These are phyloP conservation scores for Atractosteus spatula DNA, from an alignment of 2,113 vertebrate species.

Conservation along the genomic window DNA sequence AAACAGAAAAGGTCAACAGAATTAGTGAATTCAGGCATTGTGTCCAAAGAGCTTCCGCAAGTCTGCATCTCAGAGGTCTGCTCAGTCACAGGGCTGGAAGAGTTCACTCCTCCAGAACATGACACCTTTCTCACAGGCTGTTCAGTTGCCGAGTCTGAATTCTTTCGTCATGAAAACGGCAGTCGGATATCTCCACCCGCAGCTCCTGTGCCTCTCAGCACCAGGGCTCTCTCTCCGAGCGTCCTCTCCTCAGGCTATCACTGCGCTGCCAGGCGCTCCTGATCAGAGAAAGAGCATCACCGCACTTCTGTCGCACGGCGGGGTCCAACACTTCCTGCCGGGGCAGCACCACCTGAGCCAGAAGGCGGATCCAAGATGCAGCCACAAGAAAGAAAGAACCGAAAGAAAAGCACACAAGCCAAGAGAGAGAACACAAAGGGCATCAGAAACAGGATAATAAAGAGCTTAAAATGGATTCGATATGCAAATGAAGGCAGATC, in stretches of 20 bases:
- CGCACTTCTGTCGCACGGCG: constrained; percentile 73
- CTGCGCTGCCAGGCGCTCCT: constrained; percentile 89
- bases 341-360: constrained; percentile 58
- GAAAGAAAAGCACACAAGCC: not conserved
- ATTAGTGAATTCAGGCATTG: too few relatives aligned
- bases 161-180: too few relatives aligned
- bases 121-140: too few relatives aligned
- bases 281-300: constrained; percentile 85
- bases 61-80: too few relatives aligned
- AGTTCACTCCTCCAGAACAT: too few relatives aligned
- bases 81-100: too few relatives aligned
- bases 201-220: constrained; percentile 50
- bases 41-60: too few relatives aligned
- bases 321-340: constrained; percentile 47
- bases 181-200: not conserved
- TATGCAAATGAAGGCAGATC: too few relatives aligned
- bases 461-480: not conserved
- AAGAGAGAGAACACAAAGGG: not conserved
- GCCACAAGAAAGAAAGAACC: not conserved
- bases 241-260: constrained; percentile 88
- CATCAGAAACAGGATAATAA: not conserved
- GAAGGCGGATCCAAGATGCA: not conserved
- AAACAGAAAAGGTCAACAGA: too few relatives aligned
- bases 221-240: constrained; percentile 90
- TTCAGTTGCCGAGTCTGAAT: too few relatives aligned